Evolutionary conservation across 2,797 vertebrate genomes (phyloP).

Genomic region (Enteromius afrohamiltoni): DNA sequence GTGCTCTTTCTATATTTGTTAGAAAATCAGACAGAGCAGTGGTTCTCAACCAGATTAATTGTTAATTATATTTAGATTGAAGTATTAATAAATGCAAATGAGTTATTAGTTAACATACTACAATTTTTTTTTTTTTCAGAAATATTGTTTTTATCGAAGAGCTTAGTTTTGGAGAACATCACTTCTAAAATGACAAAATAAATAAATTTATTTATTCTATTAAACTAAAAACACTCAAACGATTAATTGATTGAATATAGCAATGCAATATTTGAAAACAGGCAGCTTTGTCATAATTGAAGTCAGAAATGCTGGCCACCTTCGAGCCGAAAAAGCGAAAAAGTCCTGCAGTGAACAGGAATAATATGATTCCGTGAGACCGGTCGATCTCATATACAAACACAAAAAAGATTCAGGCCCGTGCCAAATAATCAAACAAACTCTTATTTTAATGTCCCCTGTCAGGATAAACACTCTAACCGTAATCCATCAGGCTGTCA

Average conservation of each 20-base stretch:
- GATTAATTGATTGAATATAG: background rate
- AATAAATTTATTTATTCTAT: background rate
- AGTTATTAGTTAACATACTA: background rate
- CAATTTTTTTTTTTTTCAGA: background rate
- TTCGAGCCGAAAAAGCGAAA: conserved; percentile 2
- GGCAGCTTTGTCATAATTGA: background rate
- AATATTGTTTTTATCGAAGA: background rate
- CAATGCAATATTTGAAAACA: background rate
- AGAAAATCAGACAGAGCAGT: background rate
- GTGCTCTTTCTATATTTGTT: background rate
- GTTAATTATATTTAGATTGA: background rate
- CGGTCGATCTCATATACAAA: background rate
- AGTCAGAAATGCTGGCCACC: background rate
- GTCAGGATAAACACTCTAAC: conserved; percentile 65
- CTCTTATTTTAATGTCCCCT: conserved; percentile 65
- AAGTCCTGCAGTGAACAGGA: conserved; percentile 2
- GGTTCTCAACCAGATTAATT: background rate
- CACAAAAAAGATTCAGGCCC: conserved; percentile 6
- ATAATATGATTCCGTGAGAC: conserved; percentile 13
- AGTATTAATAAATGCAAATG: background rate
- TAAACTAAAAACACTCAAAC: background rate
- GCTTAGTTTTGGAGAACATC: background rate
- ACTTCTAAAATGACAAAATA: background rate
- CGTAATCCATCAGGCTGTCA: conserved; percentile 66
- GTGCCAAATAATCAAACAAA: conserved; percentile 59